Conservation (phyloP, 2,888 invertebrate species). For the Hipparchia sbordonii region DNA sequence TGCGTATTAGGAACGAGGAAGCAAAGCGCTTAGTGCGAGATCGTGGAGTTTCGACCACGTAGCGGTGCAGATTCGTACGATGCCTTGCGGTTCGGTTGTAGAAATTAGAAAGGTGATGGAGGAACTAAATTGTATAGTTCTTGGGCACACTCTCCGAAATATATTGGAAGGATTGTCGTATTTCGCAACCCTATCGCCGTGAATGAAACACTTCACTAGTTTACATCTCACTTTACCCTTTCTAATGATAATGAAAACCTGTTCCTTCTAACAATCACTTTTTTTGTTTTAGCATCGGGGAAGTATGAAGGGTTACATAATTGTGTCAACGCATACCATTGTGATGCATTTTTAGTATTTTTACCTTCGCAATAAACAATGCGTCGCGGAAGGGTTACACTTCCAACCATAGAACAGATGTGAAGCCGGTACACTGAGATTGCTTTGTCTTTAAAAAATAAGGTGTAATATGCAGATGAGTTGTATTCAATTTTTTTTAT, state of each 20-base stretch:
- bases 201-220: conserved; percentile 62
- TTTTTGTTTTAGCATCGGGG: conserved; percentile 74
- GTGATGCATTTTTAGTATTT: conserved; percentile 53
- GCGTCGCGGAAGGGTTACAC: conserved; percentile 51
- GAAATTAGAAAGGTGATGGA: too few species aligned
- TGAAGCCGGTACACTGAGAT: conserved; percentile 51
- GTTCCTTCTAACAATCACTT: conserved; percentile 74
- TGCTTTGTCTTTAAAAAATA: conserved; percentile 72
- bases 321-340: conserved; percentile 76
- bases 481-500: conserved; percentile 68
- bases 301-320: conserved; percentile 61
- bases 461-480: conserved; percentile 70
- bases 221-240: conserved; percentile 79
- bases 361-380: conserved; percentile 70
- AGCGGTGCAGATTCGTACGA: too few species aligned
- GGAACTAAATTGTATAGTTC: too few species aligned
- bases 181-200: conserved; percentile 57
- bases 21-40: too few species aligned
- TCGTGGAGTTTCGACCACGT: too few species aligned
- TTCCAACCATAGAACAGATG: conserved; percentile 60
- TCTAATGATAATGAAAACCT: conserved; percentile 79
- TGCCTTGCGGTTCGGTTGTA: too few species aligned
- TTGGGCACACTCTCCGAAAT: too few species aligned
- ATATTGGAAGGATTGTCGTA: neutral
- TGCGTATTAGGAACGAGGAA: too few species aligned